Base-by-base conservation (phyloP, 2,113 vertebrate species). In the Takifugu flavidus region DNA sequence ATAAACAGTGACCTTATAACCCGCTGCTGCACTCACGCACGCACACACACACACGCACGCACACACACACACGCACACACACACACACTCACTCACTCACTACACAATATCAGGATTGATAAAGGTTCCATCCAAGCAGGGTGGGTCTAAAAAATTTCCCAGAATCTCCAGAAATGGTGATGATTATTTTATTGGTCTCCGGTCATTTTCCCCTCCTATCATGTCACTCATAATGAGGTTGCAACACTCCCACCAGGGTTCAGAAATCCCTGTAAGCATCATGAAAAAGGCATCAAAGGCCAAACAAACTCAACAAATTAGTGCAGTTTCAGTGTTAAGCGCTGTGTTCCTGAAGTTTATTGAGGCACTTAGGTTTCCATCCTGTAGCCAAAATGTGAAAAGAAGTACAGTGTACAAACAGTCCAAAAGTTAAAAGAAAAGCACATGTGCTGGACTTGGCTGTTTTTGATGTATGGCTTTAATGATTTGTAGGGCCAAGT, bases 1-100 rank as follows among this genome's bases (percentile, higher is more conserved):
- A 89, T 82, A 89, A 87, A 87, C 79, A 84, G 62, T 66, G 72
- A 82, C 68, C 64, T 80, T 58, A 73, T 71, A 82, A 85, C 74
- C 75, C 75, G 65, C 51, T 78, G 75, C 68, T 64, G 58, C 75
- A 75, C 20, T 74, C 79, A 77, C 65, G 73, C 80, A 29, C 1
- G 5, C 54, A 61, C 27, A 56, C 29, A 42, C 2, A 27, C 52
- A 13, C 15, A 26, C 57, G 39, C 44, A 62, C n/a, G n/a, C n/a
- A n/a, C n/a, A n/a, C n/a, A n/a, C 45, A 25, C 52, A 54, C 60
- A 54, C 46, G 49, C 53, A 44, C 65, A 53, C 58, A 56, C 47
- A 53, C 28, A 63, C 53, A 63, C 42, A 34, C 44, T 25, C 26
- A 64, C 28, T 27, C 43, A 49, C 28, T 15, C 28, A 53, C 46